phyloP scores from a whole-genome alignment of 2,797 vertebrate species.

The Malacoctenus gilli region DNA sequence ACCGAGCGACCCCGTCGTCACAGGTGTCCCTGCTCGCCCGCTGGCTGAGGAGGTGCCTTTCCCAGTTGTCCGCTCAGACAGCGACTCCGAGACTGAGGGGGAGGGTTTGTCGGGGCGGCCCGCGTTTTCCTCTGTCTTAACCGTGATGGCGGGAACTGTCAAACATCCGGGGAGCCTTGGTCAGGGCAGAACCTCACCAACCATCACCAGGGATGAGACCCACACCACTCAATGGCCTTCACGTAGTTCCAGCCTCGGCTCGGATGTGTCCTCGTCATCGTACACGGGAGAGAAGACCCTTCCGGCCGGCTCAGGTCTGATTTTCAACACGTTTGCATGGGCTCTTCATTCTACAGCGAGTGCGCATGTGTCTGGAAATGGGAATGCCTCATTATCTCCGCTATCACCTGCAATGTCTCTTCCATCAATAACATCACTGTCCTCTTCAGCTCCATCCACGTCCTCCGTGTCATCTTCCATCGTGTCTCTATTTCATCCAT shows the following conservation, averaged over 20 bases:
- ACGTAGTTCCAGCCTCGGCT: conserved; percentile 78
- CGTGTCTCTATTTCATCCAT: conserved; percentile 24
- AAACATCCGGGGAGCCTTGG: conserved; percentile 74
- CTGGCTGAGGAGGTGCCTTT: conserved; percentile 82
- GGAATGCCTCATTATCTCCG: conserved; percentile 33
- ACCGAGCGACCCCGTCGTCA: conserved; percentile 75
- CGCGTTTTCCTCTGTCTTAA: conserved; percentile 80
- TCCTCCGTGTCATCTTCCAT: conserved; percentile 19
- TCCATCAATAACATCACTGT: conserved; percentile 2
- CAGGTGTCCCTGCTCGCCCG: conserved; percentile 70
- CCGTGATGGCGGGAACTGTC: conserved; percentile 76
- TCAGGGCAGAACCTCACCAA: conserved; percentile 77
- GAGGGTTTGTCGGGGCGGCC: conserved; percentile 71
- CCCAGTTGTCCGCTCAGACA: conserved; percentile 70
- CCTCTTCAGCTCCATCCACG: conserved; percentile 16
- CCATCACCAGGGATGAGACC: conserved; percentile 80
- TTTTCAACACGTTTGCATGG: conserved; percentile 71
- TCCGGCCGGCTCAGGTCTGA: conserved; percentile 87
- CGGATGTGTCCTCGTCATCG: conserved; percentile 71
- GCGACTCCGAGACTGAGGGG: conserved; percentile 58
- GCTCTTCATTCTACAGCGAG: conserved; percentile 17
- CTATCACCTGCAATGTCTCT: conserved; percentile 23
- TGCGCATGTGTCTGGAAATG: conserved; percentile 28
- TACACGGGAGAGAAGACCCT: conserved; percentile 71
- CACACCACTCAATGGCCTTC: conserved; percentile 82